A percentile compares a stretch with the other conserved stretches of the same genome.
phyloP scores from a whole-genome alignment of 2,113 vertebrate species.

The Nothocercus nigrocapillus region DNA sequence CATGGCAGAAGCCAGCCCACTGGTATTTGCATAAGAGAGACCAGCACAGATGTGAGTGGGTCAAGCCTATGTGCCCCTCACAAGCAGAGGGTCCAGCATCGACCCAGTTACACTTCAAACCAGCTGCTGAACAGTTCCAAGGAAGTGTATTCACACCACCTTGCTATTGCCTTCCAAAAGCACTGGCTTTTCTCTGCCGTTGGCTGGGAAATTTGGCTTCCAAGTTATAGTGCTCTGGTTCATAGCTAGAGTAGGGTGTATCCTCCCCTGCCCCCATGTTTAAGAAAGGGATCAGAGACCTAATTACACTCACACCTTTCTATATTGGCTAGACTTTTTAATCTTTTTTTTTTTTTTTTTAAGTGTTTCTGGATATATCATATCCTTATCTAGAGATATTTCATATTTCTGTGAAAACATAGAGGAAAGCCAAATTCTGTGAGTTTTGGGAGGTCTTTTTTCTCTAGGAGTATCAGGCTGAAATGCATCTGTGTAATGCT shows the following conservation, averaged over 20 bases:
- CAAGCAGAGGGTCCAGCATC: not conserved
- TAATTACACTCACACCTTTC: not conserved
- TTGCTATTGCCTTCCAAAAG: not conserved
- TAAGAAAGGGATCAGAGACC: not conserved
- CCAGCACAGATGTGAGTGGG: not conserved
- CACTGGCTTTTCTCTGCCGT: not conserved
- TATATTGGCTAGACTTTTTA: not conserved
- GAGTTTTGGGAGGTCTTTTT: not conserved
- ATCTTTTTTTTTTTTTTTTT: not conserved
- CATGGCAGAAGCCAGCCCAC: fast-evolving
- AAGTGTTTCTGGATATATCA: not conserved
- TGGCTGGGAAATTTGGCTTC: fast-evolving
- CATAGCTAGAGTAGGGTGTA: not conserved
- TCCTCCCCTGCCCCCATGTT: not conserved
- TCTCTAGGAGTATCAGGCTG: not conserved
- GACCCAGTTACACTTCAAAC: too few relatives aligned
- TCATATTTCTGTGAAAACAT: not conserved
- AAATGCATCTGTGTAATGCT: not conserved
- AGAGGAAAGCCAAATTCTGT: not conserved
- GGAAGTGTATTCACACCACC: too few relatives aligned
- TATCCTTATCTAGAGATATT: too few relatives aligned
- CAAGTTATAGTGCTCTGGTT: not conserved
- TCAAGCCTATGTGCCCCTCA: fast-evolving
- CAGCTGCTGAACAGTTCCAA: too few relatives aligned
- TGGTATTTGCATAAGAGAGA: fast-evolving